These are phyloP conservation scores for Achroia grisella DNA, from an alignment of 1,140 invertebrate species.

Conservation along the genomic window DNA sequence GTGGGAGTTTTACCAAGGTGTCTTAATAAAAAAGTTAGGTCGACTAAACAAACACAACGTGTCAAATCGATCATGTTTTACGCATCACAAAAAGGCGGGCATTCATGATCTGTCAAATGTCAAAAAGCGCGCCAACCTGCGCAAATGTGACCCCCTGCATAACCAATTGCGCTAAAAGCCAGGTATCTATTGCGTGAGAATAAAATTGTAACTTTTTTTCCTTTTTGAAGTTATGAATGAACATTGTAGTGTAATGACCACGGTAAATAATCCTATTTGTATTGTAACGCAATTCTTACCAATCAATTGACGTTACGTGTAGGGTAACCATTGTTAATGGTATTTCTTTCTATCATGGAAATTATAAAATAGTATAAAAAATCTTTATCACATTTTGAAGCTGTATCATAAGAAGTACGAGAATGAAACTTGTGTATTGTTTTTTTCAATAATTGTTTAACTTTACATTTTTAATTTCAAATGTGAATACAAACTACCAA, in stretches of 20 bases:
- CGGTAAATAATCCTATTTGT: conserved; percentile 60
- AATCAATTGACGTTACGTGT: conserved; percentile 22
- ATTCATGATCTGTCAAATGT: conserved; percentile 31
- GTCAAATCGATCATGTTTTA: conserved; percentile 59
- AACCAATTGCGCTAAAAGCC: conserved; percentile 40
- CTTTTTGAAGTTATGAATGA: conserved; percentile 44
- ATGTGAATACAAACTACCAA: no score
- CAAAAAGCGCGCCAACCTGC: conserved; percentile 20
- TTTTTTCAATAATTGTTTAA: no score
- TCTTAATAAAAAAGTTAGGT: conserved; percentile 26
- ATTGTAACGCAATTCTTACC: conserved; percentile 39
- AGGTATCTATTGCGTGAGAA: conserved; percentile 38
- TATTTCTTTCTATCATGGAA: no score
- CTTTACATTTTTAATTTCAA: no score
- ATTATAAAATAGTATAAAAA: no score
- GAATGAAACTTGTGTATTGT: no score
- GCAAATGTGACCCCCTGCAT: conserved; percentile 28
- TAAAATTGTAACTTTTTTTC: conserved; percentile 40
- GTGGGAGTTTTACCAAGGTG: conserved; percentile 43
- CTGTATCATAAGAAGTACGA: no score
- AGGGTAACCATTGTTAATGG: conserved; percentile 20
- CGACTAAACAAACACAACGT: conserved; percentile 52
- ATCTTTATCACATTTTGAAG: no score
- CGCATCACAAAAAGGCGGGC: conserved; percentile 29
- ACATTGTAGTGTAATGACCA: conserved; percentile 49